Conservation (phyloP, 2,797 vertebrate species). For the Halcyon leucocephala region DNA sequence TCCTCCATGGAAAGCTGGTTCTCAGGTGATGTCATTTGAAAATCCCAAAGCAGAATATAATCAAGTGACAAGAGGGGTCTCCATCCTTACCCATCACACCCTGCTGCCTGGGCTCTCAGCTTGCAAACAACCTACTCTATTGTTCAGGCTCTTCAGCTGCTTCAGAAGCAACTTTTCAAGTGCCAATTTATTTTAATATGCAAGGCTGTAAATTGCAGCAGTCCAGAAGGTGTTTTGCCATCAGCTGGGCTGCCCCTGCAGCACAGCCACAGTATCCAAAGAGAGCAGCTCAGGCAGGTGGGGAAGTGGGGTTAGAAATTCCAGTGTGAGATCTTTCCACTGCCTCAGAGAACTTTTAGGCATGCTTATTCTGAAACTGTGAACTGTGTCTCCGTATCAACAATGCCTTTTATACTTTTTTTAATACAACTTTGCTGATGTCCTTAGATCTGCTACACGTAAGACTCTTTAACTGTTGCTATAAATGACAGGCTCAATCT, state of each 20-base stretch:
- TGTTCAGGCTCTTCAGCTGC: neutral
- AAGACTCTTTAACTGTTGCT: neutral
- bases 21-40: neutral
- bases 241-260: neutral
- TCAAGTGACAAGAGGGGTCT: neutral
- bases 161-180: neutral
- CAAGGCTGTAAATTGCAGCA: neutral
- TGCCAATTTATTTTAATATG: neutral
- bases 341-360: neutral
- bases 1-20: neutral
- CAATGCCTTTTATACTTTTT: neutral
- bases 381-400: neutral
- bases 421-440: neutral
- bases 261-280: neutral
- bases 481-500: neutral
- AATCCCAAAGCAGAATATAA: neutral
- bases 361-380: neutral
- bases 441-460: neutral
- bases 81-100: neutral
- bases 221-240: neutral
- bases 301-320: neutral
- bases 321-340: neutral
- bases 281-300: neutral
- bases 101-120: rapidly evolving
- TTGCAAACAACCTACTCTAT: neutral